Evolutionary conservation across 2,113 vertebrate genomes (phyloP), one percentile per base, ranked within the genome.

Genomic region (Sitta europaea): DNA sequence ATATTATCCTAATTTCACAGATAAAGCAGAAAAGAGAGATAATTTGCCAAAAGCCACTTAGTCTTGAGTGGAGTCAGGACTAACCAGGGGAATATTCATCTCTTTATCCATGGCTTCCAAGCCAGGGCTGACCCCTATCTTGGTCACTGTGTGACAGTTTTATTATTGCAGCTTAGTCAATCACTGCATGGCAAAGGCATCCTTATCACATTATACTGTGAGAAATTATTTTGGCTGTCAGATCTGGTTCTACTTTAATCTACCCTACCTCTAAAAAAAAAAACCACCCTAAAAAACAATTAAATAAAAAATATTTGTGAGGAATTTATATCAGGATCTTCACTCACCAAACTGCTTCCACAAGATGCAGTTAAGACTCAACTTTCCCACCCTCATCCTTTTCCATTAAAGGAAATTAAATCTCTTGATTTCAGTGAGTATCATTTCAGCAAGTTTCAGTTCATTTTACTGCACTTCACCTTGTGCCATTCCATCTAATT

Each of bases 1-100:
- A 86, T 15, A 89, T 83, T 75, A 91, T 25, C 43, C 55, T 76
- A 63, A 93, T 90, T 92, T 93, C 65, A 83, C 55, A 92, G 88
- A 88, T 74, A 86, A 92, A 63, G 43, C 51, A 93, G 55, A 93
- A 86, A 93, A 71, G 63, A 10, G 11, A 90, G 47, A 71, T 33
- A 45, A 86, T 77, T 88, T 63, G 36, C 67, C 85, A 90, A 86
- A 91, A 59, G 40, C 31, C 29, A 59, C 43, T 83, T 80, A 86
- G n/a, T 57, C 82, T 76, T 63, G 28, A 35, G 48, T 24, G 48
- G 24, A 92, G 48, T 23, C 79, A 86, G 51, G 14, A 66, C 57
- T 65, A 13, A 82, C 22, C 11, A n/a, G 28, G n/a, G 40, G 31
- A 90, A 68, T 36, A 90, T 53, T 66, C 33, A 47, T 31, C 22